Evolutionary conservation across 2,113 vertebrate genomes (phyloP), one percentile per base, ranked within the genome.

Genomic region (Mastomys coucha): DNA sequence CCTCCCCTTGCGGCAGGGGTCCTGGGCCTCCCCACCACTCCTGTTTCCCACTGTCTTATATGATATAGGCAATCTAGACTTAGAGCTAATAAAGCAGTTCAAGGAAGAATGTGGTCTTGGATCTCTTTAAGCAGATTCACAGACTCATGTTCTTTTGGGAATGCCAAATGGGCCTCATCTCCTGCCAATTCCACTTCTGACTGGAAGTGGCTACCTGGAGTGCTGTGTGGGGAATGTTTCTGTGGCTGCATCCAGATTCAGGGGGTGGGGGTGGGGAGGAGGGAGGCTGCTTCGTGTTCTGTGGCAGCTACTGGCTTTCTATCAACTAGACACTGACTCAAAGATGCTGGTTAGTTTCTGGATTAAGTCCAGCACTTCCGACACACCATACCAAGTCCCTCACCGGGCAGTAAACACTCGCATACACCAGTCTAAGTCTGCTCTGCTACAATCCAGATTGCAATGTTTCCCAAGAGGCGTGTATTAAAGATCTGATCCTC

Each of bases 101-200:
- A n/a, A 69, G 86, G 58, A 51, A 63, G 76, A 45, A 78, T 91
- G 73, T 3, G 81, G 89, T 88, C 76, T 72, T 88, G 69, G 87
- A 89, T 84, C 49, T 78, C 36, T 36, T 94, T 81, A 84, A 88
- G 86, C 73, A 63, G 78, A 89, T 49, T 58, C 67, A 90, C 53
- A 91, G 90, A 96, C 63, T 92, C 65, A 16, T 86, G 82, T 89
- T 94, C 95, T 96, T 96, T 73, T 8, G 28, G 56, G 88, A 96
- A 96, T 20, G 33, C 73, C 80, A 95, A 96, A 88, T 2, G 75
- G 92, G n/a, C 75, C 80, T 91, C 69, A 39, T 63, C 60, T 63
- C 65, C 92, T 96, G 92, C 91, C 92, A 91, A 56, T 73, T 93
- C 91, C 63, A 65, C 84, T 58, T 92, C 90, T 92, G 95, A 67